Evolutionary conservation across 1,140 invertebrate genomes (phyloP).

Genomic region (Drosophila truncata): DNA sequence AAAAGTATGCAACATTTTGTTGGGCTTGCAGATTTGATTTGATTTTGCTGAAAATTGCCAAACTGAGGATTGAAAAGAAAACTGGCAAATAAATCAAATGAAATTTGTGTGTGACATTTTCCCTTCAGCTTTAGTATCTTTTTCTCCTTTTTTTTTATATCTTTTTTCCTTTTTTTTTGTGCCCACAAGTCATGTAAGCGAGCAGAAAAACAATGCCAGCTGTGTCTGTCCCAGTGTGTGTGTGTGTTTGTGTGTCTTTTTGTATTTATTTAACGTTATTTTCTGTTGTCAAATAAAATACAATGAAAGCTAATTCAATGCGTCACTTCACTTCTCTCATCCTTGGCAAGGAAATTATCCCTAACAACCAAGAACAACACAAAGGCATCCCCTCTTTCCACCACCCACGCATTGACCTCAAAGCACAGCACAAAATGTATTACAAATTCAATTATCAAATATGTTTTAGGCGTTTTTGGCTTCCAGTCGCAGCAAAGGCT

Average conservation of each 20-base stretch:
- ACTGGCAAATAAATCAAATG: constrained; percentile 82
- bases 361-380: constrained; percentile 52
- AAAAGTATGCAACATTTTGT: constrained; percentile 19
- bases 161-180: background rate
- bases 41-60: constrained; percentile 39
- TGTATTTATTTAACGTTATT: constrained; percentile 76
- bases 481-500: constrained; percentile 44
- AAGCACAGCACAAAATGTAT: constrained; percentile 69
- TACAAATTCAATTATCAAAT: constrained; percentile 80
- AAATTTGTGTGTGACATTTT: constrained; percentile 75
- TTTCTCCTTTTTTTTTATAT: background rate
- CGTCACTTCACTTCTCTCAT: constrained; percentile 33
- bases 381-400: constrained; percentile 27
- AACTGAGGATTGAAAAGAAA: constrained; percentile 61
- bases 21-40: constrained; percentile 34
- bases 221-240: constrained; percentile 12
- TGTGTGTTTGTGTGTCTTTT: constrained; percentile 26
- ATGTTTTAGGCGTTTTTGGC: constrained; percentile 60
- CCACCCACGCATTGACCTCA: constrained; percentile 24
- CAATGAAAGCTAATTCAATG: constrained; percentile 59
- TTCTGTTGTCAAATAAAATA: constrained; percentile 76
- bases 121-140: background rate
- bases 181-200: constrained; percentile 37
- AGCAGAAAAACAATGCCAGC: constrained; percentile 44
- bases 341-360: constrained; percentile 43